Percentiles rank a stretch among this genome's conserved stretches.
These are phyloP conservation scores for Vesta saturnalis DNA, from an alignment of 2,888 invertebrate species.

Conservation along the genomic window DNA sequence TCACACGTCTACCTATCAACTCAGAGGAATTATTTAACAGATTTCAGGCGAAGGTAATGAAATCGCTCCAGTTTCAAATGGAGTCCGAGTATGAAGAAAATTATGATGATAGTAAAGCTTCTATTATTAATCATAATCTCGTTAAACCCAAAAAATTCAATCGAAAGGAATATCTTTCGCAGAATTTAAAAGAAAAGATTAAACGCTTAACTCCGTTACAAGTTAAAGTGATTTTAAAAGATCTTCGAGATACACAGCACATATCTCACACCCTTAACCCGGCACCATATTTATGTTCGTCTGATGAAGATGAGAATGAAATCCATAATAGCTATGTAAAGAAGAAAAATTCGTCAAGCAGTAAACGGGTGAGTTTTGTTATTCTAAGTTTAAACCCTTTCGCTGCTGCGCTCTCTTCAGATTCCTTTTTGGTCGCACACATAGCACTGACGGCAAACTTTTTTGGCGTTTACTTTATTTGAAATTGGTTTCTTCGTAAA, in stretches of 20 bases:
- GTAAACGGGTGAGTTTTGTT: too few species aligned
- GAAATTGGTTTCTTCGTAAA: too few species aligned
- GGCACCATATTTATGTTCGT: background rate
- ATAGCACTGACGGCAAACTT: too few species aligned
- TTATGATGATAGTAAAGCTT: background rate
- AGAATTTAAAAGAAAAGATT: background rate
- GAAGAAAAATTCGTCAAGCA: too few species aligned
- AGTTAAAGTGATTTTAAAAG: constrained; percentile 8
- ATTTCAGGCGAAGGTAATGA: constrained; percentile 24
- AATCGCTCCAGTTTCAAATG: constrained; percentile 4
- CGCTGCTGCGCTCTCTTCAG: too few species aligned
- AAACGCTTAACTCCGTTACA: constrained; percentile 11
- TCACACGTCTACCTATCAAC: background rate
- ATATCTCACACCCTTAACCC: background rate
- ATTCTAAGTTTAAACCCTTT: too few species aligned
- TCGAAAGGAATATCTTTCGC: background rate
- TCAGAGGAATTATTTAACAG: constrained; percentile 16
- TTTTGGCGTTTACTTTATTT: too few species aligned
- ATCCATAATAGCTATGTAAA: too few species aligned
- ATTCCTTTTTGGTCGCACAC: too few species aligned
- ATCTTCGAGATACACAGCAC: background rate
- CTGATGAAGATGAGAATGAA: background rate
- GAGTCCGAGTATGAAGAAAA: background rate
- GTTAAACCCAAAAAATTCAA: background rate
- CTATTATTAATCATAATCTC: background rate